Evolutionary conservation across 2,113 vertebrate species (phyloP).

Genomic region (Perognathus longimembris): DNA sequence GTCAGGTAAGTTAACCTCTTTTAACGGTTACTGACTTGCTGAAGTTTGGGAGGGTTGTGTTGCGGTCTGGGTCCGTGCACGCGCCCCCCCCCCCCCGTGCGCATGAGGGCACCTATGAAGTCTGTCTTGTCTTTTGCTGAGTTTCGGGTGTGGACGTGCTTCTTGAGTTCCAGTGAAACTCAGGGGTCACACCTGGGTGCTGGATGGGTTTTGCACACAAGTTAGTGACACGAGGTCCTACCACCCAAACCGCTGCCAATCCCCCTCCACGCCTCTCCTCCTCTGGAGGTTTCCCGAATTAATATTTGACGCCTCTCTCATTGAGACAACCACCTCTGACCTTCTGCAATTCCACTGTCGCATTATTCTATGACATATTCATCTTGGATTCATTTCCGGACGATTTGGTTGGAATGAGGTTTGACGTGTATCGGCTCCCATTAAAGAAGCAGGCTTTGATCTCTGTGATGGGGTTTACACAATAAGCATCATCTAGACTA

Average conservation of each 20-base stretch:
- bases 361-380: slow-evolving; percentile 92
- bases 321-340: slow-evolving; percentile 90
- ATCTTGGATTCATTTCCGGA: slow-evolving; percentile 92
- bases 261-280: slow-evolving; percentile 87
- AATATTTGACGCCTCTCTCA: slow-evolving; percentile 91
- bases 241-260: slow-evolving; percentile 87
- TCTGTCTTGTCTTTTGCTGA: slow-evolving; percentile 1
- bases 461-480: slow-evolving; percentile 90
- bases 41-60: neutral
- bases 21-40: slow-evolving; percentile 36
- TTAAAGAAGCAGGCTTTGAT: slow-evolving; percentile 90
- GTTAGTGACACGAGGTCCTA: slow-evolving; percentile 84
- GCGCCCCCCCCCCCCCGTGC: too few species aligned
- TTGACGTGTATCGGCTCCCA: slow-evolving; percentile 90
- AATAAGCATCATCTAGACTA: slow-evolving; percentile 90
- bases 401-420: slow-evolving; percentile 91
- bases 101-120: too few species aligned
- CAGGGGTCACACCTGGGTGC: slow-evolving; percentile 76
- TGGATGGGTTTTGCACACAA: slow-evolving; percentile 86
- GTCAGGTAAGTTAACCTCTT: slow-evolving; percentile 86
- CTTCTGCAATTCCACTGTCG: slow-evolving; percentile 90
- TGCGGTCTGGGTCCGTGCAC: too few species aligned
- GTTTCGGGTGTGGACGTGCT: slow-evolving; percentile 5
- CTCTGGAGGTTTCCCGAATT: slow-evolving; percentile 89
- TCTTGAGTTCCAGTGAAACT: slow-evolving; percentile 75